phyloP scores from a whole-genome alignment of 2,113 vertebrate genomes.

The Cinclus cinclus region DNA sequence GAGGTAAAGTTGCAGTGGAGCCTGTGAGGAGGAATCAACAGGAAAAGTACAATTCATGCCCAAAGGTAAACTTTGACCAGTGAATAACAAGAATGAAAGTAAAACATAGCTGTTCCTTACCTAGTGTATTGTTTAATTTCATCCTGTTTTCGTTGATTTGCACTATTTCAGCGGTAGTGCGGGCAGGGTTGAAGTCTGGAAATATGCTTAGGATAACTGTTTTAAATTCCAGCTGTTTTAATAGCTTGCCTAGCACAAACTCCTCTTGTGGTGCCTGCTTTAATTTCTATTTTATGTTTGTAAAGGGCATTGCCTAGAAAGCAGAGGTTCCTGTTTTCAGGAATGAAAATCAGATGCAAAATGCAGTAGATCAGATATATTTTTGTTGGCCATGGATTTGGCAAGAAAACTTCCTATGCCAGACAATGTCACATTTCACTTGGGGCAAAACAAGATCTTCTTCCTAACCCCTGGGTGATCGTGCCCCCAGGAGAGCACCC shows the following conservation, averaged over 20 bases:
- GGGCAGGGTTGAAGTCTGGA: neutral
- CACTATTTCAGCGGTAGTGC: neutral
- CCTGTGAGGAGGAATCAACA: neutral
- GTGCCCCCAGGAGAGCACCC: neutral
- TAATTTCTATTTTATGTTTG: neutral
- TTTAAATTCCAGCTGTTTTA: neutral
- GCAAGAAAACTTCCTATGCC: neutral
- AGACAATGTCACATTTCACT: neutral
- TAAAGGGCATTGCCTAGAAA: neutral
- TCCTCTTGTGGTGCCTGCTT: neutral
- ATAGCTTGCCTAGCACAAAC: neutral
- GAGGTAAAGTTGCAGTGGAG: neutral
- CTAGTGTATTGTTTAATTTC: neutral
- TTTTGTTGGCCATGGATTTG: neutral
- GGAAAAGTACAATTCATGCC: neutral
- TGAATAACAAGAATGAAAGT: neutral
- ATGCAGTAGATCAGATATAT: neutral
- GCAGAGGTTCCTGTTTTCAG: neutral
- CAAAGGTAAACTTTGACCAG: constrained; percentile 2
- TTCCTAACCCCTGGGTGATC: neutral
- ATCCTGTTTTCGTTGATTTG: neutral
- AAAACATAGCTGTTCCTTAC: neutral
- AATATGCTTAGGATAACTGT: neutral
- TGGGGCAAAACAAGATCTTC: neutral
- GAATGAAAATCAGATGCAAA: neutral